Conservation (phyloP, 2,888 invertebrate genomes). For the Microplitis deprimator region DNA sequence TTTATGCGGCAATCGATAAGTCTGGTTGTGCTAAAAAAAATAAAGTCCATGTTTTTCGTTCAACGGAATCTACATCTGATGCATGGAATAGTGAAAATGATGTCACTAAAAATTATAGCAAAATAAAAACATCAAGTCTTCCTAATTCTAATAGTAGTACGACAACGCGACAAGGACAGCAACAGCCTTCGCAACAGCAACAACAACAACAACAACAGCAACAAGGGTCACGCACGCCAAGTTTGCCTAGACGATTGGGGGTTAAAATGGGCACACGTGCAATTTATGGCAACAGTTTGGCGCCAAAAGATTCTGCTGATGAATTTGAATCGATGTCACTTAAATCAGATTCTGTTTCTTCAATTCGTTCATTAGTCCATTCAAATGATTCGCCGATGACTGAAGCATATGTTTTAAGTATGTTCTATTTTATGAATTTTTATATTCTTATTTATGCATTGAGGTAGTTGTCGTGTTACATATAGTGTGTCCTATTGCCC, state of each 20-base stretch:
- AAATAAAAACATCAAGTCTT: conserved; percentile 65
- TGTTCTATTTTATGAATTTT: conserved; percentile 54
- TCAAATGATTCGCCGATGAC: conserved; percentile 70
- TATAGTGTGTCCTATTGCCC: too few relatives aligned
- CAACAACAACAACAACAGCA: conserved; percentile 50
- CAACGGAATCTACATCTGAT: conserved; percentile 66
- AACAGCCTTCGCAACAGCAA: conserved; percentile 46
- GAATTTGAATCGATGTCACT: conserved; percentile 65
- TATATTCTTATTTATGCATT: background rate
- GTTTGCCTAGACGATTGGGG: conserved; percentile 74
- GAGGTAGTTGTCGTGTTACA: background rate
- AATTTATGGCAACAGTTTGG: conserved; percentile 72
- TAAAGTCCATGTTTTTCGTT: conserved; percentile 60
- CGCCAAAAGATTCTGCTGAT: conserved; percentile 64
- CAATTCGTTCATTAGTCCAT: conserved; percentile 64
- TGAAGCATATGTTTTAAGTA: conserved; percentile 75
- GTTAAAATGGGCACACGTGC: conserved; percentile 85
- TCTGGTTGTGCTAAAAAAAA: conserved; percentile 58
- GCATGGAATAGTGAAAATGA: conserved; percentile 58
- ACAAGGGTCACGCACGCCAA: conserved; percentile 63
- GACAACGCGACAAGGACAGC: background rate
- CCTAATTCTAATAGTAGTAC: conserved; percentile 60
- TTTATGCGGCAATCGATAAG: conserved; percentile 71
- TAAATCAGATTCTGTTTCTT: conserved; percentile 67
- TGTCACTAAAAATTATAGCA: conserved; percentile 57